Percentiles rank a stretch among this genome's conserved stretches.
These are phyloP conservation scores for Macrotrachela quadricornifera DNA, from an alignment of 1,140 invertebrate species.

Conservation along the genomic window DNA sequence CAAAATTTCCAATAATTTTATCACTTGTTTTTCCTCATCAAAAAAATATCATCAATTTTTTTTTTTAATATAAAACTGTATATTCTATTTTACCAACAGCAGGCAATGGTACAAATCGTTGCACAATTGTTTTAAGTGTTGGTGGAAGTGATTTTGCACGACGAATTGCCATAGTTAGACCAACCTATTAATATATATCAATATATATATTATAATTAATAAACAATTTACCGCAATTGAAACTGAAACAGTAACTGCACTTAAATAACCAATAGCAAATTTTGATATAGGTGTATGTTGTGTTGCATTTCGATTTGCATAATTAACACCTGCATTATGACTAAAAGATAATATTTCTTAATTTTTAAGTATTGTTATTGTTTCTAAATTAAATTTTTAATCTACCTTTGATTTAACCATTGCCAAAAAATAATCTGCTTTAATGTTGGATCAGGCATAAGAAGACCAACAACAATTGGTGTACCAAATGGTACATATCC, in stretches of 20 bases:
- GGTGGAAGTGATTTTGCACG: conserved; percentile 24
- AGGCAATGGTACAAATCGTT: conserved; percentile 35
- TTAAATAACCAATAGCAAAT: conserved; percentile 31
- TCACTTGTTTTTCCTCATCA: too few species aligned
- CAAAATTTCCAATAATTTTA: too few species aligned
- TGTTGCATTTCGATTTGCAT: conserved; percentile 34
- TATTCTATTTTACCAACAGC: conserved; percentile 24
- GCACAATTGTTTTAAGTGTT: conserved; percentile 29
- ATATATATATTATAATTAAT: background rate
- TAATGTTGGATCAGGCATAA: conserved; percentile 33
- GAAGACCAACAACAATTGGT: conserved; percentile 32
- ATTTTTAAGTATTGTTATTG: too few species aligned
- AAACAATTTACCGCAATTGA: conserved; percentile 24
- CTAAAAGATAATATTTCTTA: conserved; percentile 4
- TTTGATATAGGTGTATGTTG: conserved; percentile 30
- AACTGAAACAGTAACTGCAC: conserved; percentile 28
- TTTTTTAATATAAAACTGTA: too few species aligned
- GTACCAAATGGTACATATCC: conserved; percentile 35
- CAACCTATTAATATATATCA: conserved; percentile 16
- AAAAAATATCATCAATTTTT: too few species aligned
- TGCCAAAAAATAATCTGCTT: conserved; percentile 33
- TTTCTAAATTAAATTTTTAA: too few species aligned
- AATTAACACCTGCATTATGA: conserved; percentile 36
- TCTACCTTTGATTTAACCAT: conserved; percentile 31
- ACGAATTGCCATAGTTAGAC: conserved; percentile 26